Evolutionary conservation across 2,113 vertebrate species (phyloP).

Genomic region (Leptosomus discolor): DNA sequence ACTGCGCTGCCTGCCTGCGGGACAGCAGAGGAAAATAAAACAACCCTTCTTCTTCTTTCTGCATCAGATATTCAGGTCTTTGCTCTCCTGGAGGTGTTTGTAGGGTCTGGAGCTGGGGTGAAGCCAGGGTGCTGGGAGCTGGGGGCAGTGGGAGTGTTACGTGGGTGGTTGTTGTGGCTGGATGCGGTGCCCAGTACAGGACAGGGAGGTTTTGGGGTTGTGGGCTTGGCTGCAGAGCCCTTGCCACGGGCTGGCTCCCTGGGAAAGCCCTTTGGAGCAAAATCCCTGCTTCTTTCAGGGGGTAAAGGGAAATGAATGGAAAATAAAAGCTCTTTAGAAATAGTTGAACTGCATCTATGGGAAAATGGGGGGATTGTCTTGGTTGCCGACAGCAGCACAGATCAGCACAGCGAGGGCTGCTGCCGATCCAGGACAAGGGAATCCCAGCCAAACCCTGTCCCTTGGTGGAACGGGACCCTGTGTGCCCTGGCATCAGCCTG

Average conservation of each 20-base stretch:
- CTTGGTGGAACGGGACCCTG: too few relatives aligned
- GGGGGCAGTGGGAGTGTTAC: rapidly evolving
- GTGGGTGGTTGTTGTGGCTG: background rate
- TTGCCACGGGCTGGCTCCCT: rapidly evolving
- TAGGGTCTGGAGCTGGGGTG: background rate
- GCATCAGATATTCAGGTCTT: background rate
- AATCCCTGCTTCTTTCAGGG: background rate
- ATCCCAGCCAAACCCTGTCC: background rate
- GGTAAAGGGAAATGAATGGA: background rate
- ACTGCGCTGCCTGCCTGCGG: background rate
- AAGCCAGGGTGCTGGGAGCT: background rate
- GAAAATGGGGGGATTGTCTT: background rate
- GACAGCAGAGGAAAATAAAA: background rate
- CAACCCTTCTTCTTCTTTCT: background rate
- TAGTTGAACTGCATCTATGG: background rate
- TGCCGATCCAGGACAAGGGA: background rate
- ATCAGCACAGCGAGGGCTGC: background rate
- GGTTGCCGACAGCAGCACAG: rapidly evolving
- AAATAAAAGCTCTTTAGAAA: conserved; percentile 9
- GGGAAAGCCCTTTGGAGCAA: background rate
- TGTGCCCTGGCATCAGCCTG: background rate
- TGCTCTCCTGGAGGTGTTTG: background rate
- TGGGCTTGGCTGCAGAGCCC: background rate
- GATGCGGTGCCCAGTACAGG: background rate
- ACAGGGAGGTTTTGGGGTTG: rapidly evolving